These are phyloP conservation scores for Argyrosomus japonicus DNA, from an alignment of 2,113 vertebrate species.

Conservation along the genomic window DNA sequence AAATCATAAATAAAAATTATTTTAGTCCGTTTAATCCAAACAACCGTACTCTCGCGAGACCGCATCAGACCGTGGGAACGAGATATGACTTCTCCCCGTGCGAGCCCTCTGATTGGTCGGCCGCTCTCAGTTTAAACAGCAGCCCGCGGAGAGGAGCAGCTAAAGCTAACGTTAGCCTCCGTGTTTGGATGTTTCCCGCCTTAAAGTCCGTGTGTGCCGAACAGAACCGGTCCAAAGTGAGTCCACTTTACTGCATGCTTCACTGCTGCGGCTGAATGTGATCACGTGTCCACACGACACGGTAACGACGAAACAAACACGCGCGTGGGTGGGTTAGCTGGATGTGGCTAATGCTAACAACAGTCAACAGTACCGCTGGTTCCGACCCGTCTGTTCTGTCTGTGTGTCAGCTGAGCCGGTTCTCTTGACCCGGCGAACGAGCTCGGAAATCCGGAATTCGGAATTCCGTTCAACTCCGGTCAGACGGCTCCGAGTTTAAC, in stretches of 20 bases:
- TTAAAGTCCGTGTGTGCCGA: neutral
- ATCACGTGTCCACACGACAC: too few species aligned
- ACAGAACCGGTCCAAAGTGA: constrained; percentile 34
- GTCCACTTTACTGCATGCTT: neutral
- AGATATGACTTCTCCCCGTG: neutral
- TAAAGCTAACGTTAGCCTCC: fast-evolving
- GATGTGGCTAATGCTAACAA: constrained; percentile 66
- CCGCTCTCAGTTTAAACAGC: constrained; percentile 49
- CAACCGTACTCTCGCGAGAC: constrained; percentile 47
- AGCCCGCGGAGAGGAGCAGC: constrained; percentile 31
- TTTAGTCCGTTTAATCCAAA: too few species aligned
- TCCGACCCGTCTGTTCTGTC: too few species aligned
- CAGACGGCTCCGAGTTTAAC: too few species aligned
- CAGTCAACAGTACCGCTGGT: constrained; percentile 11
- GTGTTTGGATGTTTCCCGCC: neutral
- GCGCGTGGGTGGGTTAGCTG: neutral
- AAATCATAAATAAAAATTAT: neutral
- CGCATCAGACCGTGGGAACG: fast-evolving
- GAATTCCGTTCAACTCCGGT: too few species aligned
- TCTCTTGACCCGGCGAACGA: too few species aligned
- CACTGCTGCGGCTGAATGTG: too few species aligned
- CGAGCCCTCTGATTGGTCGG: constrained; percentile 42
- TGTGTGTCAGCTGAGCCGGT: too few species aligned
- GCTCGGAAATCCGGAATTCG: too few species aligned
- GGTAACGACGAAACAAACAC: neutral